Base-by-base conservation (phyloP, 2,888 invertebrate species). In the Ornithoptera priamus region DNA sequence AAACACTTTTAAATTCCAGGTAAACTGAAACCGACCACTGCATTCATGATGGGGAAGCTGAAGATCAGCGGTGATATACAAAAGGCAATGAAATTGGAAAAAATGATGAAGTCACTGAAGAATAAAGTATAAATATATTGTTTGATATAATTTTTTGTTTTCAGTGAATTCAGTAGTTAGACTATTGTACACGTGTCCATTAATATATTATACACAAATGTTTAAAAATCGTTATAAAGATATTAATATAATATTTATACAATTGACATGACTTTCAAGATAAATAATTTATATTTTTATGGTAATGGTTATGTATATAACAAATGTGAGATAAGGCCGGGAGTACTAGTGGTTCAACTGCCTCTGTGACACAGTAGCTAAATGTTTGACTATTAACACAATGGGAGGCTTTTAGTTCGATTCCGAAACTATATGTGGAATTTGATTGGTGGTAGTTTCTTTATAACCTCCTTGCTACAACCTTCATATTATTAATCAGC, bases 1-100 rank as follows among this genome's bases (percentile, higher is more conserved):
- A 30, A 30, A 4, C 30, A 10, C 18, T 50, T 36, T 30, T 46
- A 69, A 42, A 69, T 77, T 84, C 46, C 85, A 94, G 97, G 97
- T 56, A 97, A 98, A 90, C 81, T 99, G 76, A 98, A 98, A 82
- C 96, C 99, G 2, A 95, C 98, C 0, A 95, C 95, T 2, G 99
- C 99, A 0, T 99, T 98, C 88, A 98, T 99, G 98, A 96, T 96
- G 83, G 99, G 99, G 66, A 99, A 98, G 88, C 90, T 99, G 77
- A 99, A 98, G 91, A 97, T 99, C 76, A 94, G 94, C 74, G 99
- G 99, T 0, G 97, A 98, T 83, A 93, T 99, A 79, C 97, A 96
- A 78, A 97, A 98, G 84, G 99, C 99, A 0, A 96, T 99, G 95
- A 99, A 98, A 84, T 91, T 99, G 71, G 99, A 99, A 84, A 97